phyloP scores from a whole-genome alignment of 1,140 invertebrate species.

The Spodoptera frugiperda region DNA sequence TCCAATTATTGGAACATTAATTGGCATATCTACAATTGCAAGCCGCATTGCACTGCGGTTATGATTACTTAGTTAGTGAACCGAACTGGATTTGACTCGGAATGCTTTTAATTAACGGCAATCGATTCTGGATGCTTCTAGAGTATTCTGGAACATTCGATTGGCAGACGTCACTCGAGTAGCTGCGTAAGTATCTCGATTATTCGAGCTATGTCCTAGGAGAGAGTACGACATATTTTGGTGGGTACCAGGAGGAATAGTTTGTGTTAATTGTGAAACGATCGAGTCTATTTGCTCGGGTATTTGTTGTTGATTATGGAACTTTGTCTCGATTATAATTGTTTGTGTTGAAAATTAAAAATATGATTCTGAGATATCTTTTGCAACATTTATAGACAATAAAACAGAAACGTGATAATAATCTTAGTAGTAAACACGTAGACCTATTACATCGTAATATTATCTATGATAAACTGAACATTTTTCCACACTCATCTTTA shows the following conservation, averaged over 20 bases:
- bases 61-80: conserved; percentile 38
- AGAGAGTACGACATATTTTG: neutral
- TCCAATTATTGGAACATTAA: conserved; percentile 41
- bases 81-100: conserved; percentile 34
- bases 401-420: no score
- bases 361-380: no score
- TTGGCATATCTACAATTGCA: conserved; percentile 38
- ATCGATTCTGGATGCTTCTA: conserved; percentile 37
- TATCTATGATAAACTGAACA: neutral
- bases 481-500: neutral
- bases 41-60: conserved; percentile 36
- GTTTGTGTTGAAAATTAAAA: no score
- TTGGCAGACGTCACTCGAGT: conserved; percentile 32
- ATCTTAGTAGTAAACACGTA: no score
- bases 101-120: conserved; percentile 46
- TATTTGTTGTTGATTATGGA: no score
- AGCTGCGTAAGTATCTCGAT: conserved; percentile 6
- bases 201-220: conserved; percentile 25
- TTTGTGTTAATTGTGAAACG: neutral
- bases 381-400: no score
- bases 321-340: no score
- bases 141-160: conserved; percentile 41
- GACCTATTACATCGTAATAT: no score
- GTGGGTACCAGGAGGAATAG: neutral
- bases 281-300: neutral